phyloP scores from a whole-genome alignment of 2,888 invertebrate species.

The Tinea pellionella region DNA sequence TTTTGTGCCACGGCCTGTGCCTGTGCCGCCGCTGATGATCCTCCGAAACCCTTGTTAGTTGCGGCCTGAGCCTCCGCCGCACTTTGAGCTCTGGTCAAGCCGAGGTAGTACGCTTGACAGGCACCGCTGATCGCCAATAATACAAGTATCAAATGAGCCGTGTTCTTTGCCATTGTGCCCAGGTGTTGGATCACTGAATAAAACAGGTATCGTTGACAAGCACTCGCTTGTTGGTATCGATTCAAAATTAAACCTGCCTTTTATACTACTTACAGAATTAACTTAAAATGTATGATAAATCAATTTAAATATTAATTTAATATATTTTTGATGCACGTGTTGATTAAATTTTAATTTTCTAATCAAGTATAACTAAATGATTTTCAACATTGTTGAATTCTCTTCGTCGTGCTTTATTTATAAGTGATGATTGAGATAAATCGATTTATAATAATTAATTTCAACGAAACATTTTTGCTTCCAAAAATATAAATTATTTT shows the following conservation, averaged over 20 bases:
- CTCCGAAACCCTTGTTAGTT: not conserved
- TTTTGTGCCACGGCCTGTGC: not conserved
- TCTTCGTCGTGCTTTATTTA: too few species aligned
- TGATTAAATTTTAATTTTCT: not conserved
- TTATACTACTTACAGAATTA: not conserved
- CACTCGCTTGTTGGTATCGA: not conserved
- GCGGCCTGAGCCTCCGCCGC: not conserved
- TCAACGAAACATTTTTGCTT: too few species aligned
- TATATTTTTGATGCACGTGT: not conserved
- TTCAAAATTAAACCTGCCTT: not conserved
- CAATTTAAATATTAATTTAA: not conserved
- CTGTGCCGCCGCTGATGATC: not conserved
- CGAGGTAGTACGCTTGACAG: not conserved
- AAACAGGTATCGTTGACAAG: not conserved
- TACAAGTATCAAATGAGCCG: not conserved
- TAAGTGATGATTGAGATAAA: too few species aligned
- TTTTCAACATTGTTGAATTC: not conserved
- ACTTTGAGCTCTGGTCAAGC: not conserved
- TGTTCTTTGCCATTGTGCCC: not conserved
- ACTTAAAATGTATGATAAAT: slow-evolving; percentile 1
- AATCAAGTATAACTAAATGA: not conserved
- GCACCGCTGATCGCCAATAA: not conserved
- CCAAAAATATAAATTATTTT: too few species aligned
- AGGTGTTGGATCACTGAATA: not conserved
- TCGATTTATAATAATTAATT: too few species aligned